Evolutionary conservation across 1,140 invertebrate genomes (phyloP).

Genomic region (Drosophila obscura): DNA sequence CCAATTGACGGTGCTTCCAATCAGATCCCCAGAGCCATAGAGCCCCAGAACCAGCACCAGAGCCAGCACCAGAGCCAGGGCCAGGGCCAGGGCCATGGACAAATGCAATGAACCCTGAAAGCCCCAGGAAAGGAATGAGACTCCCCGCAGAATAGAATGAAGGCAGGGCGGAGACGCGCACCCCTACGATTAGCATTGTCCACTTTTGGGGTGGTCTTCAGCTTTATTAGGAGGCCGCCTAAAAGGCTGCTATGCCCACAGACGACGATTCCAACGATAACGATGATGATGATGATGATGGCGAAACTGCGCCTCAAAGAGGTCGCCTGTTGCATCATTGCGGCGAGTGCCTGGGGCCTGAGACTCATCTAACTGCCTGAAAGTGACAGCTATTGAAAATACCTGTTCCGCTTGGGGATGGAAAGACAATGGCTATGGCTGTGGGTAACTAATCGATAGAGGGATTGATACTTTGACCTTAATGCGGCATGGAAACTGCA

Average conservation of each 20-base stretch:
- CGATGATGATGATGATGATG: neutral
- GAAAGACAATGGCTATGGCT: slow-evolving; percentile 34
- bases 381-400: slow-evolving; percentile 50
- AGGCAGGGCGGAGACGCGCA: neutral
- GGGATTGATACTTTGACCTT: slow-evolving; percentile 46
- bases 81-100: neutral
- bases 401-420: neutral
- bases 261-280: neutral
- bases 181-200: slow-evolving; percentile 8
- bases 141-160: neutral
- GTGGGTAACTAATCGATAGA: slow-evolving; percentile 53
- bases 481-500: slow-evolving; percentile 3
- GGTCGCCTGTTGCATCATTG: slow-evolving; percentile 49
- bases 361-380: slow-evolving; percentile 6
- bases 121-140: neutral
- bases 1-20: slow-evolving; percentile 44
- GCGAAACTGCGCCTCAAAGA: slow-evolving; percentile 30
- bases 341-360: no score
- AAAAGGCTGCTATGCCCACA: slow-evolving; percentile 28
- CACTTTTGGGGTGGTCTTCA: slow-evolving; percentile 45
- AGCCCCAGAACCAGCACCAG: neutral
- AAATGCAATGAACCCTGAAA: slow-evolving; percentile 38
- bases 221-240: slow-evolving; percentile 23
- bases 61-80: slow-evolving; percentile 7
- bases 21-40: slow-evolving; percentile 6